phyloP scores from a whole-genome alignment of 2,113 vertebrate genomes.

The Lagenorhynchus albirostris region DNA sequence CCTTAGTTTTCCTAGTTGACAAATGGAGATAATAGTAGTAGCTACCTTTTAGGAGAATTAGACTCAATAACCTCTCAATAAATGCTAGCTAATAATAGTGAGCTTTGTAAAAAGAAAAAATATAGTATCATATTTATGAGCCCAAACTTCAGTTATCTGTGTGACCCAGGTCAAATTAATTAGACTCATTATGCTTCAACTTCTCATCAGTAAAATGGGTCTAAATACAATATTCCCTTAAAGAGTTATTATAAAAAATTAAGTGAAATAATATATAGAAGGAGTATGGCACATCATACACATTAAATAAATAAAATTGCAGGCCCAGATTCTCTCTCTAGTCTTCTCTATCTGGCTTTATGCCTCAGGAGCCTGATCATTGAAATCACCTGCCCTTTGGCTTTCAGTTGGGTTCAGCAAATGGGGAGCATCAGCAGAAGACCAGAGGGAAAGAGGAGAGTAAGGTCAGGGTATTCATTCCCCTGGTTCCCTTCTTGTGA shows the following conservation, averaged over 20 bases:
- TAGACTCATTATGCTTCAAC: not conserved
- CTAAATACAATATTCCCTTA: not conserved
- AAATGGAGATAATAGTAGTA: not conserved
- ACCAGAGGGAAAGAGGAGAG: not conserved
- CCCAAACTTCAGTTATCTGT: not conserved
- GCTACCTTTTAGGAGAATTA: not conserved
- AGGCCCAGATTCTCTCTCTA: not conserved
- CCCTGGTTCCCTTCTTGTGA: not conserved
- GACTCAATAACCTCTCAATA: not conserved
- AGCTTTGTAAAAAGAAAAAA: not conserved
- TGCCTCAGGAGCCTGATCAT: not conserved
- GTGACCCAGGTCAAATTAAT: not conserved
- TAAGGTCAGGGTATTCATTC: not conserved
- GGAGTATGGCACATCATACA: not conserved
- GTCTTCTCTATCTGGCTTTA: not conserved
- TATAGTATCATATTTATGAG: not conserved
- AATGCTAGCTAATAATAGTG: not conserved
- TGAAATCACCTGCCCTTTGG: not conserved
- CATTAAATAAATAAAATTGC: not conserved
- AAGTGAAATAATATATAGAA: not conserved
- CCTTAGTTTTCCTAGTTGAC: not conserved
- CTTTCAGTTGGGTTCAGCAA: not conserved
- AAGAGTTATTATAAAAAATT: not conserved
- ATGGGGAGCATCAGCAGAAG: not conserved
- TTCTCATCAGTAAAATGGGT: not conserved